Conservation (phyloP, 2,888 invertebrate species). For the Micropterix aruncella region DNA sequence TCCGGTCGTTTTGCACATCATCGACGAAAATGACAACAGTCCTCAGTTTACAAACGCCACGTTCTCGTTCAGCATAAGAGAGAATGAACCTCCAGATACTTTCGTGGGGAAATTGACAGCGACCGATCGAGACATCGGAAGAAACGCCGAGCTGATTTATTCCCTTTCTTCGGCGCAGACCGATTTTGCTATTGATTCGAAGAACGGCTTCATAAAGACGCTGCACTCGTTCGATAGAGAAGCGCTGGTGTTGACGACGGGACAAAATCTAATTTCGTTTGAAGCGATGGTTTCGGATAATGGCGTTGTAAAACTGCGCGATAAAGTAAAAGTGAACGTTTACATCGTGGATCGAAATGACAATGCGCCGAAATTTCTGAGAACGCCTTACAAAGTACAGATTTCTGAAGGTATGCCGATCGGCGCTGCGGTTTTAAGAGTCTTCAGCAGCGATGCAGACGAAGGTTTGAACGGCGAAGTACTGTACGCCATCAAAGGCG, state of each 20-base stretch:
- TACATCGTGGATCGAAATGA: conserved; percentile 86
- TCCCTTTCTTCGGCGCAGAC: conserved; percentile 58
- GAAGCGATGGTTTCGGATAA: conserved; percentile 83
- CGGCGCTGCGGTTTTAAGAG: conserved; percentile 71
- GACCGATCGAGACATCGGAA: conserved; percentile 77
- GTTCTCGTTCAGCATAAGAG: conserved; percentile 79
- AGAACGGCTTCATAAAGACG: conserved; percentile 84
- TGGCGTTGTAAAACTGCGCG: conserved; percentile 57
- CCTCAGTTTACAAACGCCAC: conserved; percentile 85
- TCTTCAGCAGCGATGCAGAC: conserved; percentile 77
- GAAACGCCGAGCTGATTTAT: conserved; percentile 82
- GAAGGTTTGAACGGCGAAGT: conserved; percentile 84
- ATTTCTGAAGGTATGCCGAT: conserved; percentile 75
- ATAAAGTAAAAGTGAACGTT: conserved; percentile 80
- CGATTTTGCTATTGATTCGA: conserved; percentile 77
- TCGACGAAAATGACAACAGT: conserved; percentile 93
- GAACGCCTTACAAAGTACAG: conserved; percentile 76
- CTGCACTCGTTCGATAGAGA: conserved; percentile 82
- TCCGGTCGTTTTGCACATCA: conserved; percentile 82
- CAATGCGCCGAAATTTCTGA: conserved; percentile 72
- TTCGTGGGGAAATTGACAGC: conserved; percentile 89
- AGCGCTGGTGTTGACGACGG: conserved; percentile 59
- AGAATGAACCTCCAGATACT: conserved; percentile 78
- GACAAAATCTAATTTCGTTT: conserved; percentile 65
- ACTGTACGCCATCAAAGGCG: conserved; percentile 68